These are phyloP conservation scores for Parauchenoglanis punctatus DNA, from an alignment of 2,797 vertebrate genomes.

Conservation along the genomic window DNA sequence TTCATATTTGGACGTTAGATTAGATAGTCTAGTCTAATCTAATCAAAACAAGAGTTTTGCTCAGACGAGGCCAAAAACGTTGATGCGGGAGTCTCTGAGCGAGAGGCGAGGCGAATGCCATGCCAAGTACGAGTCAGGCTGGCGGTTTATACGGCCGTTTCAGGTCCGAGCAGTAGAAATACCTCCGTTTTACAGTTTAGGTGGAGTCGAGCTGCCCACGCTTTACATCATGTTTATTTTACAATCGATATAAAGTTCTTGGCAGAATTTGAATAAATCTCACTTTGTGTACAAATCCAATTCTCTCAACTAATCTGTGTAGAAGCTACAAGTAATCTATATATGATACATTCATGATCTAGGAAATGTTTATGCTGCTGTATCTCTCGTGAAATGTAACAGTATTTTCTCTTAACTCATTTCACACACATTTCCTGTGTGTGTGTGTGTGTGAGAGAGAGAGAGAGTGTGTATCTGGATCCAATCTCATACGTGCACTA, in stretches of 20 bases:
- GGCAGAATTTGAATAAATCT: not conserved
- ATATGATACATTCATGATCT: not conserved
- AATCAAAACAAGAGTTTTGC: constrained; percentile 29
- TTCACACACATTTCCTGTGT: not conserved
- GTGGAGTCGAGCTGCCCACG: not conserved
- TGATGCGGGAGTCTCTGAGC: not conserved
- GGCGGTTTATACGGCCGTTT: not conserved
- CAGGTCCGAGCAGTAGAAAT: not conserved
- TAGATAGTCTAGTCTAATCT: constrained; percentile 27
- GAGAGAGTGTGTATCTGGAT: not conserved
- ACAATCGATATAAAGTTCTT: not conserved
- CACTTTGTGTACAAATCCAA: not conserved
- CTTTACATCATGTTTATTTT: not conserved
- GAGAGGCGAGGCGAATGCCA: not conserved
- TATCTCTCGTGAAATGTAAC: too few species aligned
- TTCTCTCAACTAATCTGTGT: not conserved
- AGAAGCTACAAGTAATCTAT: not conserved
- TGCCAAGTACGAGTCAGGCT: not conserved
- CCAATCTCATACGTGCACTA: not conserved
- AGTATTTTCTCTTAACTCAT: too few species aligned
- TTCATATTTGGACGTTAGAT: constrained; percentile 41
- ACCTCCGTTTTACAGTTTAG: not conserved
- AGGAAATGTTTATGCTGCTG: too few species aligned
- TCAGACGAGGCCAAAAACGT: not conserved
- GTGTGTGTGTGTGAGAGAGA: not conserved